Evolutionary conservation across 2,797 vertebrate genomes (phyloP), one percentile per base, ranked within the genome.

Genomic region (Antennarius maculatus): DNA sequence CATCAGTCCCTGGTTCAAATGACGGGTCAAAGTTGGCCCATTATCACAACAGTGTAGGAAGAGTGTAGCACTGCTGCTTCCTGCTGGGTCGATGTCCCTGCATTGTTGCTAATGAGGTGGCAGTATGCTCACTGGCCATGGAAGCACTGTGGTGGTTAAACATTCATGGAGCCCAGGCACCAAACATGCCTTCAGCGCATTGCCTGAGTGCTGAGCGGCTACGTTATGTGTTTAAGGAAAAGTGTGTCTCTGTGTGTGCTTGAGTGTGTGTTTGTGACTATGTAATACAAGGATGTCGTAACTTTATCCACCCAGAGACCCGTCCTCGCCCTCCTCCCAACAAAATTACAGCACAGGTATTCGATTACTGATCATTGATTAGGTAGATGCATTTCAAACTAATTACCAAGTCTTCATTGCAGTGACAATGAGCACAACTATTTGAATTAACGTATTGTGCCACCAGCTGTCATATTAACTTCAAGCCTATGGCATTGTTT

Each of bases 301-400:
- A 94, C 81, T 55, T 28, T 13, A 92, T 82, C 86, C 69, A 52
- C 49, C 42, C 55, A 17, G 56, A 83, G 79, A 84, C 82, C 87
- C 85, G 43, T 83, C 88, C 78, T 83, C 78, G 71, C 52, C 76
- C 68, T 83, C 72, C 80, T 66, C 67, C 70, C 43, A 76, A 83
- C 85, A 88, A 86, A 91, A 91, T 91, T 89, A 91, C 89, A 90
- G 83, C 49, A 64, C 80, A 82, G 69, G 89, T 84, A 88, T 96
- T 92, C 78, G 4, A 42, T 96, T 96, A 95, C 89, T 93, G 94
- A 95, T 94, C 94, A 95, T 94, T 93, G 94, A 94, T 93, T 94
- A 92, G 95, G 51, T 27, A 15, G 87, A 87, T 88, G 88, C 34
- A 15, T 89, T 92, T 82, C 88, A 76, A 67, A 79, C 85, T 91